Base-by-base conservation (phyloP, 2,113 vertebrate species). In the Ailuropoda melanoleuca region DNA sequence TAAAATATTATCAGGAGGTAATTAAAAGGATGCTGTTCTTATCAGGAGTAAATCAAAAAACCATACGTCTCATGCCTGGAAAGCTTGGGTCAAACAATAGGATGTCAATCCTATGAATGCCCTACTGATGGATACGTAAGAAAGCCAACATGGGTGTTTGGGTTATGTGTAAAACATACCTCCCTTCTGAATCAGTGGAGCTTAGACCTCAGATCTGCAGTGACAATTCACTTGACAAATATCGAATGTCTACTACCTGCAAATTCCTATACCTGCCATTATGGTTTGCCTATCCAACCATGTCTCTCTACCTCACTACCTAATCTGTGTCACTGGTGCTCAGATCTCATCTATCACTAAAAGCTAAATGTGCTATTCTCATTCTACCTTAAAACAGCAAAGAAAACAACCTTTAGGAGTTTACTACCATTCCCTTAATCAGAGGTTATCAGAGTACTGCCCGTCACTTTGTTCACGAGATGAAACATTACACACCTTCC, bases 351-450 rank as follows among this genome's bases (percentile, higher is more conserved):
- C 10, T 75, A 7, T 58, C 34, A 70, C 3, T 68, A 96, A 90
- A 15, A 84, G 62, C 31, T 77, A 88, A 89, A 81, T 4, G 7
- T 74, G 4, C 46, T 55, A 58, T 34, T 77, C 62, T 85, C 18
- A 68, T 31, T 87, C 66, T 82, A n/a, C 66, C 91, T 77, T 82
- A 88, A 88, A 96, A 95, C 21, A 95, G 43, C 91, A 81, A 83
- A 58, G 60, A 55, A 62, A 95, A 91, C 8, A 2, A 68, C 34
- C 39, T 24, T 62, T 34, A 87, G 43, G 15, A n/a, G 34, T 81
- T 60, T 74, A 64, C 90, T 55, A 90, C 31, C 34, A 80, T 60
- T 84, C 12, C 9, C 5, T 87, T 74, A 74, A 50, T 23, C 24
- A 70, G 21, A 90, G 31, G 34, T 46, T 39, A 81, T 66, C 17